Evolutionary conservation across 2,113 vertebrate genomes (phyloP).

Genomic region (Mastomys coucha): DNA sequence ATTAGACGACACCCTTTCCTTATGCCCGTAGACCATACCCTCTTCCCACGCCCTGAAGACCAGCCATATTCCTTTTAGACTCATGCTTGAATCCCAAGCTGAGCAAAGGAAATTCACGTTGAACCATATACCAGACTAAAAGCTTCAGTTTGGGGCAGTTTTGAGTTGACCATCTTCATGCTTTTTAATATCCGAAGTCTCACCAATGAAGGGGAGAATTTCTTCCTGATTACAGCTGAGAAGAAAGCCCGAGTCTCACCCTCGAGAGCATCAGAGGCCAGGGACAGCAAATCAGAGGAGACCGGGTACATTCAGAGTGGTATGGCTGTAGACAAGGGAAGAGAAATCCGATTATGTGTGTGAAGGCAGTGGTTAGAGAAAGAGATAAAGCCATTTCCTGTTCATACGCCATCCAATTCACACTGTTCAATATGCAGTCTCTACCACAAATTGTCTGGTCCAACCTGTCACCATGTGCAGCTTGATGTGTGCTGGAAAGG

Average conservation of each 20-base stretch:
- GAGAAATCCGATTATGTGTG: background rate
- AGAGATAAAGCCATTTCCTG: conserved; percentile 8
- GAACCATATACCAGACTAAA: background rate
- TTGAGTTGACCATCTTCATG: background rate
- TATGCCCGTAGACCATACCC: background rate
- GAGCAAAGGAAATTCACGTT: background rate
- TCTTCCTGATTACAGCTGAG: background rate
- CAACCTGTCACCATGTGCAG: background rate
- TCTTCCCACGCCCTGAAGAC: background rate
- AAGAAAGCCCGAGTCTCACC: background rate
- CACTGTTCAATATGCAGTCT: background rate
- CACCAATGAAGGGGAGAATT: background rate
- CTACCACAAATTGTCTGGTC: background rate
- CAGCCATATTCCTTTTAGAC: background rate
- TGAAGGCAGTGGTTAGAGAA: conserved; percentile 12
- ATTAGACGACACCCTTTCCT: background rate
- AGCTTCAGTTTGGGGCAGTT: background rate
- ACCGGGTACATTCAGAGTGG: background rate
- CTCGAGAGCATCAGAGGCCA: background rate
- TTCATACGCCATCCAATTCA: background rate
- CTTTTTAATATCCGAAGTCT: background rate
- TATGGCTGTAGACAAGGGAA: background rate
- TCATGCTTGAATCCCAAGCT: background rate
- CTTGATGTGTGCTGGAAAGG: background rate
- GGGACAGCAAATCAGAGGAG: background rate